Evolutionary conservation across 2,888 invertebrate genomes (phyloP).

Genomic region (Abrostola tripartita): DNA sequence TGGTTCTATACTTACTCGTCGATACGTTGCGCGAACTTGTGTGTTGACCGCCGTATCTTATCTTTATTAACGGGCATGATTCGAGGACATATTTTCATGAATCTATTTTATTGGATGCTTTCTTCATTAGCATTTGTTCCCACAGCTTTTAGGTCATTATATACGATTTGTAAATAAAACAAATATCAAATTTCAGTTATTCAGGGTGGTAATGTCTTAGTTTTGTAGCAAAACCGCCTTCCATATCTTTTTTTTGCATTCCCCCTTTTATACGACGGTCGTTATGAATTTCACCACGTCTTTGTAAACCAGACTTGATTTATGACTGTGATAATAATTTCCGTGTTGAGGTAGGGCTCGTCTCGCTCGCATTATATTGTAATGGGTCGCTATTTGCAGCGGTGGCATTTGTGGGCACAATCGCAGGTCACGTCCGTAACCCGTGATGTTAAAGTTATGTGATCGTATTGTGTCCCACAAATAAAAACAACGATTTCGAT

Average conservation of each 20-base stretch:
- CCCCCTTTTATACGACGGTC: conserved; percentile 43
- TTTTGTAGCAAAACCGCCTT: conserved; percentile 26
- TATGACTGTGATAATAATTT: conserved; percentile 80
- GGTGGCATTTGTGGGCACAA: conserved; percentile 66
- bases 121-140: too few relatives aligned
- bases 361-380: conserved; percentile 67
- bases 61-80: too few relatives aligned
- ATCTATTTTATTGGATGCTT: too few relatives aligned
- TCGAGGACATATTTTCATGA: too few relatives aligned
- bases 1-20: conserved; percentile 18
- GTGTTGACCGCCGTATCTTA: too few relatives aligned
- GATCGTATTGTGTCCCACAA: conserved; percentile 43
- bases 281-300: conserved; percentile 69
- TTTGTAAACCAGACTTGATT: conserved; percentile 71
- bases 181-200: background rate
- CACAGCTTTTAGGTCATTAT: too few relatives aligned
- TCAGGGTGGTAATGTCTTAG: background rate
- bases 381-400: conserved; percentile 68
- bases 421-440: conserved; percentile 61
- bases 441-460: conserved; percentile 59
- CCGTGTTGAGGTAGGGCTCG: conserved; percentile 80
- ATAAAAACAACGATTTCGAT: conserved; percentile 20
- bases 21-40: conserved; percentile 8
- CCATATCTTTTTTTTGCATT: conserved; percentile 39
- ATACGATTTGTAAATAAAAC: background rate